A percentile compares a stretch with the other conserved stretches of the same genome.
Evolutionary conservation across 1,140 invertebrate genomes (phyloP).

Genomic region (Pteromalus puparum): DNA sequence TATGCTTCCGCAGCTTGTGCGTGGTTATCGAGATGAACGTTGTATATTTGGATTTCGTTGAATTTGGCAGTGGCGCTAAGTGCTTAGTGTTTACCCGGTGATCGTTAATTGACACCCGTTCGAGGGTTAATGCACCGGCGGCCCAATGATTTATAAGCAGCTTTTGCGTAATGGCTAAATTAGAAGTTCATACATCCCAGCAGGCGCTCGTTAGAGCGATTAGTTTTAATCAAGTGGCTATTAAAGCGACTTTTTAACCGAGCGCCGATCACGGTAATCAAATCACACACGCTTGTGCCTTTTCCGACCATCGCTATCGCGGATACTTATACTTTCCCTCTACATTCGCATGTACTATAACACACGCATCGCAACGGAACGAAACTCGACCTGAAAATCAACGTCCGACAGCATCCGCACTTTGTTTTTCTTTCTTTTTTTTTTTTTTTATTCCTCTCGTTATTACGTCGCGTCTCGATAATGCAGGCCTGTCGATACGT

Average conservation of each 20-base stretch:
- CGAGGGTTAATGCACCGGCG: neutral
- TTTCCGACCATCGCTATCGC: neutral
- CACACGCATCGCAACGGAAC: neutral
- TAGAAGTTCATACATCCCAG: neutral
- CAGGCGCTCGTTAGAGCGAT: neutral
- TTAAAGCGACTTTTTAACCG: neutral
- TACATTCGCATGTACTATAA: too few species aligned
- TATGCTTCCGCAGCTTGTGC: neutral
- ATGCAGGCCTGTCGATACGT: neutral
- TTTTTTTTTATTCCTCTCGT: neutral
- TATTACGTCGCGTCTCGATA: neutral
- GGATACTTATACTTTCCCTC: neutral
- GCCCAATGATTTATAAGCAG: neutral
- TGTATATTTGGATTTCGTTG: too few species aligned
- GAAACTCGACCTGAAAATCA: slow-evolving; percentile 19
- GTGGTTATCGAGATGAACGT: too few species aligned
- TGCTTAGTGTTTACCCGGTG: neutral
- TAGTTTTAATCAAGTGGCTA: neutral
- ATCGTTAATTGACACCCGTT: neutral
- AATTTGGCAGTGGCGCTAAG: too few species aligned
- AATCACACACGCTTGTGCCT: neutral
- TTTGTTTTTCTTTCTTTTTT: neutral
- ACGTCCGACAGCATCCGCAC: neutral
- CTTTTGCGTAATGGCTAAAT: neutral
- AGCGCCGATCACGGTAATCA: neutral